Conservation (phyloP, 2,797 vertebrate genomes). For the Gadopsis marmoratus region DNA sequence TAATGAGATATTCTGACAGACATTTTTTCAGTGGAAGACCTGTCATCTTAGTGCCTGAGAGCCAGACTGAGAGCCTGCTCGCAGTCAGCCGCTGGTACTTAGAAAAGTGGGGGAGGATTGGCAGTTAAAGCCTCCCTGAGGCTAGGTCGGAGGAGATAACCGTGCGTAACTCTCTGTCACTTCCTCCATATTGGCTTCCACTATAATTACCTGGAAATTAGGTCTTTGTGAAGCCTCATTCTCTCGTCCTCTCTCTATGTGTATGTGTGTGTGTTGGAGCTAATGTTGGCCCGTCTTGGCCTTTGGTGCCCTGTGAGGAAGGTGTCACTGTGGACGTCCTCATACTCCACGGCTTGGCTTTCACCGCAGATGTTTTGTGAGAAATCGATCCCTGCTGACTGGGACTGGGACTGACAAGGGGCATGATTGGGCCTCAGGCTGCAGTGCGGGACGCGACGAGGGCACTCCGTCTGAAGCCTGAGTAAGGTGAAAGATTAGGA, state of each 20-base stretch:
- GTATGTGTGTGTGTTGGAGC: conserved; percentile 20
- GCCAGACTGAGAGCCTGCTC: conserved; percentile 43
- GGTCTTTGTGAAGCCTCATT: conserved; percentile 54
- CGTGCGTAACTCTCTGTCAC: conserved; percentile 65
- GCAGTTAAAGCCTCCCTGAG: conserved; percentile 61
- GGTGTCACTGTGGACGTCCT: conserved; percentile 60
- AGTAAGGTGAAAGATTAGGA: conserved; percentile 35
- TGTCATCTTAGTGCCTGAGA: conserved; percentile 54
- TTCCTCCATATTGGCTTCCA: conserved; percentile 75
- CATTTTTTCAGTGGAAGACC: conserved; percentile 35
- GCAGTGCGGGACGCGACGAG: conserved; percentile 9
- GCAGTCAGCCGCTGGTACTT: conserved; percentile 44
- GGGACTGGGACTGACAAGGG: conserved; percentile 46
- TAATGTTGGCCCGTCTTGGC: conserved; percentile 43
- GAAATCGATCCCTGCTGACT: conserved; percentile 64
- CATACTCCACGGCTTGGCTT: conserved; percentile 58
- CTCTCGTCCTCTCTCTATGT: background rate
- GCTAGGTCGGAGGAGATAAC: conserved; percentile 67
- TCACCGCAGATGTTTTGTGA: conserved; percentile 59
- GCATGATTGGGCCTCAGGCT: conserved; percentile 54
- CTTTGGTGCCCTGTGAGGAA: conserved; percentile 39
- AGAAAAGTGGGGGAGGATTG: conserved; percentile 48
- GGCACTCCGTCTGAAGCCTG: conserved; percentile 52
- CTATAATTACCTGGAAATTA: conserved; percentile 80
- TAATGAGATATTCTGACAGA: conserved; percentile 40